phyloP scores from a whole-genome alignment of 2,888 invertebrate species.

The Craniophora ligustri region DNA sequence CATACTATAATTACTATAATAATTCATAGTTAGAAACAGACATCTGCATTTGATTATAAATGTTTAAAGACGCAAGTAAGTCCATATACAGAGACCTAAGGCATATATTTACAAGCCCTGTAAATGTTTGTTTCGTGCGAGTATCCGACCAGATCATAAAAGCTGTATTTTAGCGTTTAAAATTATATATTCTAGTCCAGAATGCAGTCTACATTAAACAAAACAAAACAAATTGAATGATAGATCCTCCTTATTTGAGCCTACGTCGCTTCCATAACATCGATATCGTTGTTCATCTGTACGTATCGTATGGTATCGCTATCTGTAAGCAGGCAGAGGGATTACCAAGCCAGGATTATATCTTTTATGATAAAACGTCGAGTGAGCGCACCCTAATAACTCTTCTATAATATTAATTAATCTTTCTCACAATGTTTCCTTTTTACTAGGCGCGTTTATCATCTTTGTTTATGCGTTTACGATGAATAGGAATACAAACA shows the following conservation, averaged over 20 bases:
- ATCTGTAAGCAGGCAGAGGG: slow-evolving; percentile 62
- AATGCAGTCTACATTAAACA: too few relatives aligned
- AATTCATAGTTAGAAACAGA: too few relatives aligned
- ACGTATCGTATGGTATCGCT: slow-evolving; percentile 66
- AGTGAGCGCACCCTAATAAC: slow-evolving; percentile 63
- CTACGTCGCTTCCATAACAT: slow-evolving; percentile 49
- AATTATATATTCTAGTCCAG: too few relatives aligned
- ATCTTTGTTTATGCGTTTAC: slow-evolving; percentile 15
- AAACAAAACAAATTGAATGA: neutral
- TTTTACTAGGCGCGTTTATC: slow-evolving; percentile 26
- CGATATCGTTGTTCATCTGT: slow-evolving; percentile 50
- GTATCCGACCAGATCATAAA: too few relatives aligned
- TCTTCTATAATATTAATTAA: slow-evolving; percentile 70
- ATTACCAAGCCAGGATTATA: slow-evolving; percentile 72
- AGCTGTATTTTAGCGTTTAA: too few relatives aligned
- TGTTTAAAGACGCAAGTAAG: too few relatives aligned
- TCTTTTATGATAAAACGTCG: slow-evolving; percentile 75
- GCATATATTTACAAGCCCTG: too few relatives aligned
- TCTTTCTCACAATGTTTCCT: slow-evolving; percentile 54
- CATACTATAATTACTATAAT: too few relatives aligned
- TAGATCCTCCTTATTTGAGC: neutral
- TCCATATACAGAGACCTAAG: too few relatives aligned
- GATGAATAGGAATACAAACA: neutral
- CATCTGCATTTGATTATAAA: too few relatives aligned
- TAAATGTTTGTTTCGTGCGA: too few relatives aligned